Evolutionary conservation across 2,797 vertebrate species (phyloP).

Genomic region (Amniataba percoides): DNA sequence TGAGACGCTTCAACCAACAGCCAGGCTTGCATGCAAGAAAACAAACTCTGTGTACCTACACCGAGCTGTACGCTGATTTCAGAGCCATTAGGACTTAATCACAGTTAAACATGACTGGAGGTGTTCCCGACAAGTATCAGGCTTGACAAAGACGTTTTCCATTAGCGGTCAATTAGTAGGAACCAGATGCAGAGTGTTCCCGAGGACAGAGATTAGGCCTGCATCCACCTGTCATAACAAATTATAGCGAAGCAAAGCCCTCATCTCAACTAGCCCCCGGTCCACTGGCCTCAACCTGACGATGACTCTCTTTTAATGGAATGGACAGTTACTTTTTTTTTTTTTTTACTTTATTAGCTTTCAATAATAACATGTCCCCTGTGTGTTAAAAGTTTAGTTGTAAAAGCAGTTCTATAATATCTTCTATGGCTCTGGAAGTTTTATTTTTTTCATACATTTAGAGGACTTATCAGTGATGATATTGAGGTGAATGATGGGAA

Average conservation of each 20-base stretch:
- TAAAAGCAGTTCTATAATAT: slow-evolving; percentile 2
- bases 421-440: not conserved
- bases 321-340: not conserved
- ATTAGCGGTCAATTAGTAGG: slow-evolving; percentile 79
- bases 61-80: slow-evolving; percentile 21
- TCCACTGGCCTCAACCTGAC: not conserved
- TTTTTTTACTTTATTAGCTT: not conserved
- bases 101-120: slow-evolving; percentile 60
- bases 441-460: too few species aligned
- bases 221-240: slow-evolving; percentile 79
- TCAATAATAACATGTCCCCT: not conserved
- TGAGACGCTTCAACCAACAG: slow-evolving; percentile 6
- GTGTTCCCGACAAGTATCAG: slow-evolving; percentile 73
- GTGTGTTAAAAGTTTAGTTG: not conserved
- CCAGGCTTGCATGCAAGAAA: not conserved
- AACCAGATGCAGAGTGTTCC: slow-evolving; percentile 71
- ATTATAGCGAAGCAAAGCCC: slow-evolving; percentile 56
- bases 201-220: slow-evolving; percentile 65
- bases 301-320: not conserved
- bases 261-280: slow-evolving; percentile 17
- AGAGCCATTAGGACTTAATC: slow-evolving; percentile 57
- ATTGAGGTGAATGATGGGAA: slow-evolving; percentile 11
- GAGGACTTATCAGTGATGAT: not conserved
- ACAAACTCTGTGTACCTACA: not conserved
- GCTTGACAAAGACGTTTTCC: slow-evolving; percentile 66